Conservation (phyloP, 2,113 vertebrate genomes). For the Aix galericulata region DNA sequence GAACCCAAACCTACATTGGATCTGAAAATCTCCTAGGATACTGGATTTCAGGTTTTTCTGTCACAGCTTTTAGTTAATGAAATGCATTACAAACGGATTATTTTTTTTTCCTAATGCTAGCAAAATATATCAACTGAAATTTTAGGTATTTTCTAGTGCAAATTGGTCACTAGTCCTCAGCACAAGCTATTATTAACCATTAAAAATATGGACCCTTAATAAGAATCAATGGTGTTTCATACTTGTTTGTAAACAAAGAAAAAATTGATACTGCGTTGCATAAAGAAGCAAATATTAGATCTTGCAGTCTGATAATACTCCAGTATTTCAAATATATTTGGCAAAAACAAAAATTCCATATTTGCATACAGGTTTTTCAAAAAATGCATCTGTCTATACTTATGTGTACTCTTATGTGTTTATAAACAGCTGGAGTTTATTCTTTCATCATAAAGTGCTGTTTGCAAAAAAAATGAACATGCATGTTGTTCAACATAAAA, state of each 20-base stretch:
- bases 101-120: background rate
- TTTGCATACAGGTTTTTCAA: background rate
- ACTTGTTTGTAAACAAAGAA: background rate
- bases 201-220: background rate
- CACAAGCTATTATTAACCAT: background rate
- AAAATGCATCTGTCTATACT: background rate
- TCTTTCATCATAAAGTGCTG: background rate
- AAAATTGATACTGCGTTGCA: background rate
- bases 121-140: background rate
- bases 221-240: background rate
- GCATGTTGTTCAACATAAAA: background rate
- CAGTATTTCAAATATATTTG: background rate
- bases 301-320: background rate
- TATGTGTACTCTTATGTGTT: background rate
- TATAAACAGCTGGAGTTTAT: background rate
- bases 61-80: background rate
- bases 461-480: background rate
- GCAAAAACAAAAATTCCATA: background rate
- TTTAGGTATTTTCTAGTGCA: background rate
- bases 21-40: background rate
- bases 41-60: background rate
- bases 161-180: background rate
- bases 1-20: background rate
- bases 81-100: background rate
- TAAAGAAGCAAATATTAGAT: background rate